phyloP scores from a whole-genome alignment of 2,888 invertebrate species.

The Morinoia aosen region DNA sequence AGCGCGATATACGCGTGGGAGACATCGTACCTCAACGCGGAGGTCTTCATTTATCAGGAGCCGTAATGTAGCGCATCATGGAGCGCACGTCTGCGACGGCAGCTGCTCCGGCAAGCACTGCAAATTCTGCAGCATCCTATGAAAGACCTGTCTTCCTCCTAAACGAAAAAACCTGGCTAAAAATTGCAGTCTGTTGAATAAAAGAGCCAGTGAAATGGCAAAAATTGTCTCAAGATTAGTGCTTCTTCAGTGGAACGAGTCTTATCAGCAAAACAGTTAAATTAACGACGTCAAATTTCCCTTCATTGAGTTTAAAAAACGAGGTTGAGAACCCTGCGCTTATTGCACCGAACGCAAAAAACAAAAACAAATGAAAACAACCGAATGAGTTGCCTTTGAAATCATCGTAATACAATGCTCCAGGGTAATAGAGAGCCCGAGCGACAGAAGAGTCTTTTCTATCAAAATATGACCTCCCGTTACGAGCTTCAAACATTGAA shows the following conservation, averaged over 20 bases:
- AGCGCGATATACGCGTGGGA: not conserved
- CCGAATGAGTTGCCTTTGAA: not conserved
- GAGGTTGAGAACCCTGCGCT: not conserved
- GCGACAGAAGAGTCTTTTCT: not conserved
- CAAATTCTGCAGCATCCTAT: not conserved
- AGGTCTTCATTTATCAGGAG: not conserved
- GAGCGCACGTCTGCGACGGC: not conserved
- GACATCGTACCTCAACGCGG: not conserved
- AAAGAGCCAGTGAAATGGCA: not conserved
- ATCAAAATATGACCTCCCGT: not conserved
- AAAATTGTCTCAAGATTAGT: not conserved
- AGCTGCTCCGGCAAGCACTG: not conserved
- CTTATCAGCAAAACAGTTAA: not conserved
- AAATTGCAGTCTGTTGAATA: not conserved
- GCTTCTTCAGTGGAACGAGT: not conserved
- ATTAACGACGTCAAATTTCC: not conserved
- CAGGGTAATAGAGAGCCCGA: not conserved
- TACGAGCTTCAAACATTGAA: not conserved
- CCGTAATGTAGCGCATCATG: not conserved
- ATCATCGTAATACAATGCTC: not conserved
- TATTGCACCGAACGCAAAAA: not conserved
- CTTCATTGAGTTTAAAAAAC: not conserved
- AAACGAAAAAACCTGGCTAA: not conserved
- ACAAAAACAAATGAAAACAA: not conserved
- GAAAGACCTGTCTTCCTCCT: not conserved